phyloP scores from a whole-genome alignment of 2,888 invertebrate species.

The Sisyra nigra region DNA sequence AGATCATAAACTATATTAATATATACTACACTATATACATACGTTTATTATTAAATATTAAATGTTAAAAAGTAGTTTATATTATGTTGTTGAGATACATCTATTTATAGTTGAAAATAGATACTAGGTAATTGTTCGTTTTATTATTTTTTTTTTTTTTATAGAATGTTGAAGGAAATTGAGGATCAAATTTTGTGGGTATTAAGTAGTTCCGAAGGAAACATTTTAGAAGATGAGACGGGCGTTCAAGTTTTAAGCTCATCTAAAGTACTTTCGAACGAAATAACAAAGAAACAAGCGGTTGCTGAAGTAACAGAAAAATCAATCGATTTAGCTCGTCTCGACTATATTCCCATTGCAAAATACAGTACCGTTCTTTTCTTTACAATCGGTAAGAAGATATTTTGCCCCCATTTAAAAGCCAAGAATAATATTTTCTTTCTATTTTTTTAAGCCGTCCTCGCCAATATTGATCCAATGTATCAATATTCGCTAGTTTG shows the following conservation, averaged over 20 bases:
- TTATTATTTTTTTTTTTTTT: slow-evolving; percentile 12
- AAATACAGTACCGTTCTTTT: slow-evolving; percentile 79
- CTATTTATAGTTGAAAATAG: no score
- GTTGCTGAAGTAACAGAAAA: slow-evolving; percentile 80
- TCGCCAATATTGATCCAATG: slow-evolving; percentile 92
- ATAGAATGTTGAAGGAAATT: slow-evolving; percentile 63
- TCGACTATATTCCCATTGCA: slow-evolving; percentile 82
- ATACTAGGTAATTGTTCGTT: no score
- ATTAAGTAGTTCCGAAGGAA: slow-evolving; percentile 52
- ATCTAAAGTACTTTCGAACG: slow-evolving; percentile 77
- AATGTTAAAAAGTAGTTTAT: no score
- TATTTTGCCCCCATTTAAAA: neutral
- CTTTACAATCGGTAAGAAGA: slow-evolving; percentile 61
- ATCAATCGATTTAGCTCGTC: slow-evolving; percentile 71
- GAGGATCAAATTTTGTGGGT: slow-evolving; percentile 81
- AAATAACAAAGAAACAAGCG: slow-evolving; percentile 80
- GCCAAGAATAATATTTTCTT: neutral
- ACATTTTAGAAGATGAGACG: slow-evolving; percentile 81
- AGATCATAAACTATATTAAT: no score
- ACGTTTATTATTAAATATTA: no score
- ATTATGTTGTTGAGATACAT: no score
- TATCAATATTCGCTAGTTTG: slow-evolving; percentile 90
- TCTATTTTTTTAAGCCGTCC: slow-evolving; percentile 40
- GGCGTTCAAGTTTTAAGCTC: slow-evolving; percentile 79
- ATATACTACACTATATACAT: no score